Evolutionary conservation across 1,140 invertebrate species (phyloP).

Genomic region (Pinna nobilis): DNA sequence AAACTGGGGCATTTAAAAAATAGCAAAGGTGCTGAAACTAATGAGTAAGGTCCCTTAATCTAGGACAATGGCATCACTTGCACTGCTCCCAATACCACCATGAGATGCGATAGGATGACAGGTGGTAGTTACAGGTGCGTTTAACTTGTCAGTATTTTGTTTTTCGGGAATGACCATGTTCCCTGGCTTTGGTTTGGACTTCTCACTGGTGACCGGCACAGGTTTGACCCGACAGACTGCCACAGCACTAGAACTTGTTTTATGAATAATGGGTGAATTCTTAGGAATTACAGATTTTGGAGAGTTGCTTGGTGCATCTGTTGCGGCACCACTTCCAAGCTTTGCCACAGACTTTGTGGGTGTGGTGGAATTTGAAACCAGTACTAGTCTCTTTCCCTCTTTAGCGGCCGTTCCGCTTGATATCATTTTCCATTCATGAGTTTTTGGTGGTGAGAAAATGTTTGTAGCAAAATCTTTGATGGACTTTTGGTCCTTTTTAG

Average conservation of each 20-base stretch:
- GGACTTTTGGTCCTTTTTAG: conserved; percentile 8
- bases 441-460: background rate
- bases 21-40: background rate
- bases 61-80: background rate
- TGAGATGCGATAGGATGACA: background rate
- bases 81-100: background rate
- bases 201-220: too few species aligned
- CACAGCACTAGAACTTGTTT: too few species aligned
- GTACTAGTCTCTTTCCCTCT: background rate
- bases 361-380: conserved; percentile 1
- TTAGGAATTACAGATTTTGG: too few species aligned
- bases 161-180: too few species aligned
- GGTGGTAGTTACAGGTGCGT: background rate
- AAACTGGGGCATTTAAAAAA: background rate
- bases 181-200: too few species aligned
- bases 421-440: background rate
- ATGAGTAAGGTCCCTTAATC: background rate
- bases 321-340: too few species aligned
- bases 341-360: background rate
- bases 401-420: background rate
- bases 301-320: too few species aligned
- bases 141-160: background rate
- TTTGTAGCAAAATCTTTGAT: conserved; percentile 2
- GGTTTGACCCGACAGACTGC: too few species aligned
- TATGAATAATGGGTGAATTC: too few species aligned